These are phyloP conservation scores for Zeuzera pyrina DNA, from an alignment of 2,888 invertebrate species.

Conservation along the genomic window DNA sequence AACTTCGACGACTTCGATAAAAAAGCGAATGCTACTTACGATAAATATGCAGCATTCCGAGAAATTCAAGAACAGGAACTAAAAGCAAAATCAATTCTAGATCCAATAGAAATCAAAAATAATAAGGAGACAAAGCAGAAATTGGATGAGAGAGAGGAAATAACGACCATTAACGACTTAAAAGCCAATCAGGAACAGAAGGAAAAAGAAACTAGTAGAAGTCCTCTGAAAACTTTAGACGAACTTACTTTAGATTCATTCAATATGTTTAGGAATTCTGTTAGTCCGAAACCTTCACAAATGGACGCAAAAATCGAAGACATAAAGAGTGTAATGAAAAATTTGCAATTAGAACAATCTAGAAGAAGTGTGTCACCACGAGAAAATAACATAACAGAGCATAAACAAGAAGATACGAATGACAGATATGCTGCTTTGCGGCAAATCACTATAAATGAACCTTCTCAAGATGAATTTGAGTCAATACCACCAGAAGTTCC, in stretches of 20 bases:
- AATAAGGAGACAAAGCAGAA: conserved; percentile 41
- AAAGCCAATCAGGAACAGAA: conserved; percentile 36
- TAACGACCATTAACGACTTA: conserved; percentile 42
- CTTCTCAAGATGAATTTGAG: conserved; percentile 67
- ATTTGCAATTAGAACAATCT: conserved; percentile 45
- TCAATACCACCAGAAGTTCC: conserved; percentile 60
- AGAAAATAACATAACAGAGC: conserved; percentile 55
- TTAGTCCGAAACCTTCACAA: conserved; percentile 56
- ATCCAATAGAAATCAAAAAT: conserved; percentile 30
- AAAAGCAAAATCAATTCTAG: conserved; percentile 57
- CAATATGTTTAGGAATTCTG: conserved; percentile 56
- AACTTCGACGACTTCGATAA: conserved; percentile 77
- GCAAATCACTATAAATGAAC: conserved; percentile 80
- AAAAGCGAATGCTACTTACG: conserved; percentile 75
- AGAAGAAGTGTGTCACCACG: conserved; percentile 55
- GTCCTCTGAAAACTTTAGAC: conserved; percentile 54
- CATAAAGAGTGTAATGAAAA: conserved; percentile 63
- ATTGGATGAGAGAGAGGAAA: conserved; percentile 49
- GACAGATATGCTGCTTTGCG: conserved; percentile 88
- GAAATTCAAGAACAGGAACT: conserved; percentile 86
- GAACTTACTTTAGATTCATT: conserved; percentile 55
- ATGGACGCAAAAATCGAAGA: conserved; percentile 63
- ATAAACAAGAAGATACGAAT: conserved; percentile 49
- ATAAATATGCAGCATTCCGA: conserved; percentile 90
- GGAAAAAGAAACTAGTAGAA: conserved; percentile 41